phyloP scores from a whole-genome alignment of 2,888 invertebrate genomes.

The Agrotis puta region DNA sequence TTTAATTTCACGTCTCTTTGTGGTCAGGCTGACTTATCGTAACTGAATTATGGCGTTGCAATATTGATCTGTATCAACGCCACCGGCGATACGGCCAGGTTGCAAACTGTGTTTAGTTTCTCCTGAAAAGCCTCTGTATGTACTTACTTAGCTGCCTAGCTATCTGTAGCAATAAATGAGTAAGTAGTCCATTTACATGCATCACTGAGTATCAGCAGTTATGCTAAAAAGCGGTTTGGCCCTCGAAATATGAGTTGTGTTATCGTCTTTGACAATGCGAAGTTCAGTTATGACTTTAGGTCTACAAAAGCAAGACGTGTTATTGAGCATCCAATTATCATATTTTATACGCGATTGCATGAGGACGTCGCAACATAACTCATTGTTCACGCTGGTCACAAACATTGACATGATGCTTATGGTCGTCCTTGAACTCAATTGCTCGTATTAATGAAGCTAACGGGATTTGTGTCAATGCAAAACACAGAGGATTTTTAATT shows the following conservation, averaged over 20 bases:
- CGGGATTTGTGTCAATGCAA: constrained; percentile 89
- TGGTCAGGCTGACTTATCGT: constrained; percentile 61
- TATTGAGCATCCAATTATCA: constrained; percentile 86
- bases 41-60: constrained; percentile 57
- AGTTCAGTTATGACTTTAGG: constrained; percentile 53
- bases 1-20: constrained; percentile 79
- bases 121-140: constrained; percentile 28
- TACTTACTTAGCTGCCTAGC: constrained; percentile 12
- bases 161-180: constrained; percentile 26
- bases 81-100: constrained; percentile 42
- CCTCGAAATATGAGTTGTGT: constrained; percentile 40
- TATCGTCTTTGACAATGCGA: constrained; percentile 34
- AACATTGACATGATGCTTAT: constrained; percentile 85
- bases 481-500: constrained; percentile 66
- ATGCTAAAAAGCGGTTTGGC: constrained; percentile 49
- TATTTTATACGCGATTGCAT: constrained; percentile 88
- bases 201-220: constrained; percentile 51
- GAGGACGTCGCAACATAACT: constrained; percentile 86
- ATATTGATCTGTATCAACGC: constrained; percentile 57
- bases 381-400: constrained; percentile 90
- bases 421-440: constrained; percentile 90
- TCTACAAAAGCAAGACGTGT: constrained; percentile 75
- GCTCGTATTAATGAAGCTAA: constrained; percentile 87
- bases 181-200: constrained; percentile 49
- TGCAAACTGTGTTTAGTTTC: constrained; percentile 36